A percentile compares a stretch with the other conserved stretches of the same genome.
Conservation (phyloP, 2,113 vertebrate genomes). For the Rhea americana region DNA sequence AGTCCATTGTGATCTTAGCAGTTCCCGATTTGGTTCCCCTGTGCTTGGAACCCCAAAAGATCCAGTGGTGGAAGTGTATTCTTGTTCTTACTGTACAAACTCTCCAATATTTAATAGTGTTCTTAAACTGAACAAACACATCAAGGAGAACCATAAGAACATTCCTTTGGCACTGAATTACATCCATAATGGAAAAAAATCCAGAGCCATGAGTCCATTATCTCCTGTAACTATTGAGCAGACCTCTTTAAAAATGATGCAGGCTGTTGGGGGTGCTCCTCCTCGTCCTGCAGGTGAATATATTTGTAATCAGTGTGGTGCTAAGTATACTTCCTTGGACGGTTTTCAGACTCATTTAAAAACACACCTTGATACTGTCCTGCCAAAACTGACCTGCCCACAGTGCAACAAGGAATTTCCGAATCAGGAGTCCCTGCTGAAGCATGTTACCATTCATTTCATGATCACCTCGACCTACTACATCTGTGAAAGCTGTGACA, state of each 20-base stretch:
- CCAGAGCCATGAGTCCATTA: conserved; percentile 91
- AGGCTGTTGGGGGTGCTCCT: conserved; percentile 82
- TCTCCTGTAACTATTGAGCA: conserved; percentile 92
- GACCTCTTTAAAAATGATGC: conserved; percentile 88
- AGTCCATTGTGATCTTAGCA: conserved; percentile 93
- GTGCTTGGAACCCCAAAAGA: conserved; percentile 92
- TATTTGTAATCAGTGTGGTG: conserved; percentile 95
- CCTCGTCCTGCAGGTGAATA: conserved; percentile 89
- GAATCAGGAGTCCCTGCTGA: conserved; percentile 94
- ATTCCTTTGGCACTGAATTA: conserved; percentile 97
- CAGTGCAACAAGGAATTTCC: conserved; percentile 99
- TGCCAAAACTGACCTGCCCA: conserved; percentile 93
- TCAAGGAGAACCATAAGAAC: conserved; percentile 99
- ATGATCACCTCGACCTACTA: conserved; percentile 98
- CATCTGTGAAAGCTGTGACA: conserved; percentile 98
- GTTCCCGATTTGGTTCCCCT: conserved; percentile 93
- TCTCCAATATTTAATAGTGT: conserved; percentile 97
- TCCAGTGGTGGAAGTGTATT: conserved; percentile 95
- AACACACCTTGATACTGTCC: conserved; percentile 92
- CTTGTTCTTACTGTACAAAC: conserved; percentile 98
- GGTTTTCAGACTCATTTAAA: conserved; percentile 97
- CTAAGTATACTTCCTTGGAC: conserved; percentile 93
- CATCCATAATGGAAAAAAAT: conserved; percentile 95
- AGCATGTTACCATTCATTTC: conserved; percentile 97
- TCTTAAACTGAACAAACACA: conserved; percentile 95